Percentiles rank a stretch among this genome's conserved stretches.
These are phyloP conservation scores for Drosophila mayaguana DNA, from an alignment of 2,888 invertebrate species.

Conservation along the genomic window DNA sequence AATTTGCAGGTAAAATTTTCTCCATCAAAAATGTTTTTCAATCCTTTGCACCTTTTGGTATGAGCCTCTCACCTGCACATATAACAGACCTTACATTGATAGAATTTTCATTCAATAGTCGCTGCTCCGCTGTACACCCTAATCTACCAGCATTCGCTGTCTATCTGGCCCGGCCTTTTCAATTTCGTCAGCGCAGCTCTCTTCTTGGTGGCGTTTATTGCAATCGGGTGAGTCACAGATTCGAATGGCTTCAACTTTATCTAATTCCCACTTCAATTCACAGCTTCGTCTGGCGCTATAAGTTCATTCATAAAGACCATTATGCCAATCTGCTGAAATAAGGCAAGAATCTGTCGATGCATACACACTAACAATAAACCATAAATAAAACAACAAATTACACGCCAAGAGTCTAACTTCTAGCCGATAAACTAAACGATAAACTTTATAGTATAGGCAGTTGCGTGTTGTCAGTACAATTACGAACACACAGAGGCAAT, in stretches of 20 bases:
- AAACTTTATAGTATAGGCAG: neutral
- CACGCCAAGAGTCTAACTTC: neutral
- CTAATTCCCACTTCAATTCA: neutral
- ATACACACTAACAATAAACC: neutral
- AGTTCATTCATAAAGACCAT: constrained; percentile 68
- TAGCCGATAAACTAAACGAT: neutral
- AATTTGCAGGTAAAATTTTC: constrained; percentile 88
- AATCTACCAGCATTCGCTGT: constrained; percentile 88
- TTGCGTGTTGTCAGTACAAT: neutral
- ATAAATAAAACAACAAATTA: too few relatives aligned
- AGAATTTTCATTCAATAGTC: constrained; percentile 60
- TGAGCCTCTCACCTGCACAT: neutral
- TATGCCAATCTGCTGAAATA: constrained; percentile 75
- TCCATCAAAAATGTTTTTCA: constrained; percentile 89
- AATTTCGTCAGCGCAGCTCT: constrained; percentile 87
- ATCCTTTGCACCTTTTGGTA: constrained; percentile 87
- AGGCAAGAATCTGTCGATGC: neutral
- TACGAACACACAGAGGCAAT: neutral
- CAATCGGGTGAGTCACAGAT: constrained; percentile 72
- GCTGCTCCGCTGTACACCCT: constrained; percentile 88
- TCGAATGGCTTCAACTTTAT: too few relatives aligned
- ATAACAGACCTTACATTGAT: neutral
- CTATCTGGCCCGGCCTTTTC: constrained; percentile 87
- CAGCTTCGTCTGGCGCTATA: constrained; percentile 74
- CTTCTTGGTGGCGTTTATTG: constrained; percentile 77